Evolutionary conservation across 2,888 invertebrate species (phyloP).

Genomic region (Drosophila anceps): DNA sequence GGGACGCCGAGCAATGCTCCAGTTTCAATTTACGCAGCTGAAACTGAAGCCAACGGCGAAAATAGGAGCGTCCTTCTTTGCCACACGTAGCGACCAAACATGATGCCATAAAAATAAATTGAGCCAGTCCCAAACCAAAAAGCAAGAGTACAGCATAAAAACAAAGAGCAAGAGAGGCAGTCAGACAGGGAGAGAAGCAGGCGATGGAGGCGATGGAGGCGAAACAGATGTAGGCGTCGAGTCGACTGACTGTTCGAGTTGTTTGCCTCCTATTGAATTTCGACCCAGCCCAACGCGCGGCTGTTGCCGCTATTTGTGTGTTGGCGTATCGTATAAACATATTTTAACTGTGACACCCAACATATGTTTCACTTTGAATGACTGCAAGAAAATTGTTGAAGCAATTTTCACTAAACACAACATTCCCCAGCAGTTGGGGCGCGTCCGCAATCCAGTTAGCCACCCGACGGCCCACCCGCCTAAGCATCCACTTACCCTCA

Average conservation of each 20-base stretch:
- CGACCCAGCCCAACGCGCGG: constrained; percentile 5
- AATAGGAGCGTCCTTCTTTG: constrained; percentile 34
- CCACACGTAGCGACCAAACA: constrained; percentile 63
- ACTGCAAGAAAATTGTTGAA: constrained; percentile 69
- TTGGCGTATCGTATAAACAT: constrained; percentile 41
- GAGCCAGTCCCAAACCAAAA: constrained; percentile 55
- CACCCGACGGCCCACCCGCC: constrained; percentile 18
- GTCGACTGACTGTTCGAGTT: constrained; percentile 41
- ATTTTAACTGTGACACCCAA: constrained; percentile 73
- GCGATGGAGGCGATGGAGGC: not conserved
- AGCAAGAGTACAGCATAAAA: constrained; percentile 29
- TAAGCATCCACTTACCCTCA: constrained; percentile 16
- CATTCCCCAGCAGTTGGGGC: constrained; percentile 36
- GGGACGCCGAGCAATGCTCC: constrained; percentile 56
- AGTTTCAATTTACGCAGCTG: constrained; percentile 69
- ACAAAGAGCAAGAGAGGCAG: constrained; percentile 26
- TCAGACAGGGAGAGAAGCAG: not conserved
- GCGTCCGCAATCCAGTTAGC: not conserved
- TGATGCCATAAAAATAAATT: constrained; percentile 78
- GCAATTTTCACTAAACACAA: constrained; percentile 77
- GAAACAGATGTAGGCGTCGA: constrained; percentile 13
- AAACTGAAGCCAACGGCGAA: constrained; percentile 54
- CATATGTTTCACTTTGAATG: constrained; percentile 78
- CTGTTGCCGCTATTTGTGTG: constrained; percentile 20
- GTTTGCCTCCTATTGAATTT: constrained; percentile 51